phyloP scores from a whole-genome alignment of 2,888 invertebrate genomes.

The Rhingia campestris region DNA sequence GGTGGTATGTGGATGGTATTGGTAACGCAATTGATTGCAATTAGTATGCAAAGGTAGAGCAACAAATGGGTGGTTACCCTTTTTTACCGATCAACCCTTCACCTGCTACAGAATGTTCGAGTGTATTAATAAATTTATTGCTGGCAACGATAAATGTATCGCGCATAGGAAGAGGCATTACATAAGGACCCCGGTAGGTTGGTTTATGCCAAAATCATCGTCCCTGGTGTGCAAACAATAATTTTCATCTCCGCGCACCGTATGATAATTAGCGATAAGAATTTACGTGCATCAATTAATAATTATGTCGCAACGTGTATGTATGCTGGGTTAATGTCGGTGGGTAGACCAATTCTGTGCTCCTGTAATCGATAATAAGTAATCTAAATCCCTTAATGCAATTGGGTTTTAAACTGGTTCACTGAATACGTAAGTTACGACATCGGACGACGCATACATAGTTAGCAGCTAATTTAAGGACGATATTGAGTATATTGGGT shows the following conservation, averaged over 20 bases:
- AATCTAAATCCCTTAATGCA: constrained; percentile 49
- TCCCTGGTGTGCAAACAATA: constrained; percentile 40
- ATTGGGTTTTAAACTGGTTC: constrained; percentile 52
- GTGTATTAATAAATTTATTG: constrained; percentile 55
- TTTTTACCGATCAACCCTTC: not conserved
- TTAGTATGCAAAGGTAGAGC: constrained; percentile 56
- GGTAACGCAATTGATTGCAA: constrained; percentile 60
- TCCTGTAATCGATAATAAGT: constrained; percentile 40
- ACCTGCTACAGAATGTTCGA: constrained; percentile 31
- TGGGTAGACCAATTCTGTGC: constrained; percentile 4
- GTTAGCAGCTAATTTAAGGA: constrained; percentile 1
- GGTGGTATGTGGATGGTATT: not conserved
- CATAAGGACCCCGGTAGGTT: not conserved
- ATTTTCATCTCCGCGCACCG: constrained; percentile 46
- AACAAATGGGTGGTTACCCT: constrained; percentile 24
- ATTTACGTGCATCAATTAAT: constrained; percentile 60
- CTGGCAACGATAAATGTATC: constrained; percentile 19
- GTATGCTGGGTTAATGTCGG: not conserved
- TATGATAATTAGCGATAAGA: constrained; percentile 62
- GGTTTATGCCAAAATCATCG: not conserved
- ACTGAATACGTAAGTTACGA: constrained; percentile 27
- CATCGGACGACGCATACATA: not conserved
- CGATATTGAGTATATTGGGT: not conserved
- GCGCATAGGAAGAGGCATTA: not conserved
- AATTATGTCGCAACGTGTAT: constrained; percentile 24